Evolutionary conservation across 2,113 vertebrate species (phyloP).

Genomic region (Amphiprion ocellaris): DNA sequence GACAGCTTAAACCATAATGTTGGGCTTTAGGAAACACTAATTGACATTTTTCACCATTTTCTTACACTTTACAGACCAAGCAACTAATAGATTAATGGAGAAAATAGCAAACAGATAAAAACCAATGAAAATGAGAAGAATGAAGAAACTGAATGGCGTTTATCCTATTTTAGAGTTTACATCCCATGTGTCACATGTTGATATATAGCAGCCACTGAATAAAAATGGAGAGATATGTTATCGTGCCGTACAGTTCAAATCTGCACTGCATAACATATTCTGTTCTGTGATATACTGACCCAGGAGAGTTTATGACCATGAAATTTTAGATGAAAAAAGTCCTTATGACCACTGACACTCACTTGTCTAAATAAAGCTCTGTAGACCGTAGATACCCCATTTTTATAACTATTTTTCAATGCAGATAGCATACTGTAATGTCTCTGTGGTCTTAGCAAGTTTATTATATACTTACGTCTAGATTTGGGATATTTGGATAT

Average conservation of each 20-base stretch:
- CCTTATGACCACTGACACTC: conserved; percentile 12
- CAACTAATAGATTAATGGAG: too few relatives aligned
- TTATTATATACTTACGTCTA: not conserved
- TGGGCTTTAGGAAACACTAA: too few relatives aligned
- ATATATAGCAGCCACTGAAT: not conserved
- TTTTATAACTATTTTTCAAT: not conserved
- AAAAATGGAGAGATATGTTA: not conserved
- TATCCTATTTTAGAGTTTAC: too few relatives aligned
- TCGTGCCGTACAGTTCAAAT: not conserved
- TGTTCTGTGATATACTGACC: not conserved
- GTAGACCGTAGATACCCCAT: not conserved
- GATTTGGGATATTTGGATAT: not conserved
- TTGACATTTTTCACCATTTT: too few relatives aligned
- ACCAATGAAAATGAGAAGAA: too few relatives aligned
- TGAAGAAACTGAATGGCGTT: too few relatives aligned
- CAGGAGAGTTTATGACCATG: conserved; percentile 31
- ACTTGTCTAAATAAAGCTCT: conserved; percentile 12
- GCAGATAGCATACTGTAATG: not conserved
- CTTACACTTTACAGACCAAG: too few relatives aligned
- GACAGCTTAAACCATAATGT: too few relatives aligned
- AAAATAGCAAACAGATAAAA: too few relatives aligned
- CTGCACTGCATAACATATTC: not conserved
- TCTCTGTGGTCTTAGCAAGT: not conserved
- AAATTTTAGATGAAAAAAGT: conserved; percentile 21
- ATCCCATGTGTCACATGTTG: too few relatives aligned